Conservation (phyloP, 2,113 vertebrate species). For the Tringa solitaria region DNA sequence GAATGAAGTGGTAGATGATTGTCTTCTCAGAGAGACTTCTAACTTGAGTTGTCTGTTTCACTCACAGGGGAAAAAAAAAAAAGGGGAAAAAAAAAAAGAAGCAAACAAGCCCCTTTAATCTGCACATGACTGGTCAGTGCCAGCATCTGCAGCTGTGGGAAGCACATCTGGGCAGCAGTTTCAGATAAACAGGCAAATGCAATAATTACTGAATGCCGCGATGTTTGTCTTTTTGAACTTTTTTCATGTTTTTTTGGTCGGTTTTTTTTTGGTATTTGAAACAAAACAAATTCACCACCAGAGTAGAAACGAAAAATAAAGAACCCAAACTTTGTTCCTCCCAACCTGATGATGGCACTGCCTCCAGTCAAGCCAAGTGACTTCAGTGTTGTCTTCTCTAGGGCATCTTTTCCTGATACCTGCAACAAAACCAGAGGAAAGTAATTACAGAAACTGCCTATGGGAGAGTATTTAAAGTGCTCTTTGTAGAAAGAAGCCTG, state of each 20-base stretch:
- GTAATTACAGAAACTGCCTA: not conserved
- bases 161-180: constrained; percentile 58
- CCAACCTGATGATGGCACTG: constrained; percentile 90
- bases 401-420: constrained; percentile 82
- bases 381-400: constrained; percentile 85
- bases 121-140: not conserved
- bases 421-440: constrained; percentile 36
- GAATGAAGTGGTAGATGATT: not conserved
- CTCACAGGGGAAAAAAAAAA: not conserved
- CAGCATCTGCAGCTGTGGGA: constrained; percentile 45
- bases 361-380: constrained; percentile 90
- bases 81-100: fast-evolving
- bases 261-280: not conserved
- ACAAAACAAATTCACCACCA: constrained; percentile 16
- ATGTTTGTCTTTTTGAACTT: not conserved
- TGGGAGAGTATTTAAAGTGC: not conserved
- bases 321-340: not conserved
- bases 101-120: constrained; percentile 32
- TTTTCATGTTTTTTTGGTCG: not conserved
- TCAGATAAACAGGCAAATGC: constrained; percentile 56
- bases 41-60: not conserved
- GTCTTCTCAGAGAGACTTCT: not conserved
- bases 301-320: not conserved
- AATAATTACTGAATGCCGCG: not conserved
- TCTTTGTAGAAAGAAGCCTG: not conserved